A percentile compares a stretch with the other conserved stretches of the same genome.
These are phyloP conservation scores for Sebastes elongatus DNA, from an alignment of 2,797 vertebrate genomes.

Conservation along the genomic window DNA sequence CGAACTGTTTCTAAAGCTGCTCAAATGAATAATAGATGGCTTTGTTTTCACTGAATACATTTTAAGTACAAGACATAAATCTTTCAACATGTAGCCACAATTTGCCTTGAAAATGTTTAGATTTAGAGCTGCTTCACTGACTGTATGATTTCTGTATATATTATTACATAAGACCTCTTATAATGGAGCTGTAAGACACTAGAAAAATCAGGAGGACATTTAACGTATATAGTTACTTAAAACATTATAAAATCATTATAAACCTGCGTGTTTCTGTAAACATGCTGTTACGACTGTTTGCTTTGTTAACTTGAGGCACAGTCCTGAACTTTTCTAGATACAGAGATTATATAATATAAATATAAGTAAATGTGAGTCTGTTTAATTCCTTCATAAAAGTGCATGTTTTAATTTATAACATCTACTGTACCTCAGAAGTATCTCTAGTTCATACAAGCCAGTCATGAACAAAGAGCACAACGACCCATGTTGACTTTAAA, in stretches of 20 bases:
- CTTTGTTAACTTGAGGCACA: not conserved
- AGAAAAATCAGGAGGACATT: not conserved
- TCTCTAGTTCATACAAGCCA: constrained; percentile 8
- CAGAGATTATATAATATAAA: not conserved
- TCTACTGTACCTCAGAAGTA: not conserved
- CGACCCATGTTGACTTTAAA: constrained; percentile 7
- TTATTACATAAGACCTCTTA: not conserved
- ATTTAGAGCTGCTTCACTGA: not conserved
- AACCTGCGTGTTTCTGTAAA: not conserved
- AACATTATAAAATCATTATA: not conserved
- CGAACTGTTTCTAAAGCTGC: constrained; percentile 19
- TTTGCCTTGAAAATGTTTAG: constrained; percentile 29
- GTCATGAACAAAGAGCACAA: constrained; percentile 14
- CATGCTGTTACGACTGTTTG: not conserved
- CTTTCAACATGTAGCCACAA: constrained; percentile 41
- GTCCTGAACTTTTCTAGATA: not conserved
- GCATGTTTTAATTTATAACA: not conserved
- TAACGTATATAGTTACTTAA: not conserved
- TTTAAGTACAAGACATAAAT: constrained; percentile 56
- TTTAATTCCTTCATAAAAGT: not conserved
- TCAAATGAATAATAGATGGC: constrained; percentile 59
- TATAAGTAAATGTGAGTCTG: not conserved
- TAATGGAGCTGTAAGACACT: not conserved
- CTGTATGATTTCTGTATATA: not conserved
- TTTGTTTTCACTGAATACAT: constrained; percentile 51